Percentiles rank a stretch among this genome's conserved stretches.
Conservation (phyloP, 2,797 vertebrate genomes). For the Siniperca obscura region DNA sequence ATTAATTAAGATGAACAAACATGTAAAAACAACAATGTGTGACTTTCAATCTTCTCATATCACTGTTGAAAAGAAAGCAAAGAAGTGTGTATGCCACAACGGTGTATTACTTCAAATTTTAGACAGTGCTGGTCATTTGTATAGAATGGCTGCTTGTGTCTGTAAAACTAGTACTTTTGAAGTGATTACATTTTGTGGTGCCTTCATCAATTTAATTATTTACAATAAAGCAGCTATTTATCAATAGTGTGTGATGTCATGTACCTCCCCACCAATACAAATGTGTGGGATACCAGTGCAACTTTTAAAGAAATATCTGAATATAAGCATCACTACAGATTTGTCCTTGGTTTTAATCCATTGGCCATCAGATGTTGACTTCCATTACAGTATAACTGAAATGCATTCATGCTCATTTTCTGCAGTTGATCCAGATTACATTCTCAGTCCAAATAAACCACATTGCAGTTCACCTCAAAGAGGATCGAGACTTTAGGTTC, state of each 20-base stretch:
- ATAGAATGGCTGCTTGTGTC: not conserved
- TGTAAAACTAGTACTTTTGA: not conserved
- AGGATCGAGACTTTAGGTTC: not conserved
- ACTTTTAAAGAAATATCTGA: not conserved
- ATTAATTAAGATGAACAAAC: not conserved
- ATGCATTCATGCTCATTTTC: constrained; percentile 12
- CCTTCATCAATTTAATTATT: not conserved
- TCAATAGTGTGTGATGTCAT: not conserved
- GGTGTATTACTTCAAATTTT: not conserved
- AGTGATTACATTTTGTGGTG: not conserved
- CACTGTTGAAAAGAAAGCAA: not conserved
- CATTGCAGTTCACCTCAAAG: constrained; percentile 3
- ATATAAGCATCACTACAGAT: not conserved
- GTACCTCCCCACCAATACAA: not conserved
- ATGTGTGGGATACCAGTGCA: not conserved
- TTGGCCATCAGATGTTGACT: not conserved
- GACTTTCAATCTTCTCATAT: not conserved
- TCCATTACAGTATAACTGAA: constrained; percentile 2
- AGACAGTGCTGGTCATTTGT: not conserved
- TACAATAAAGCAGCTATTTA: not conserved
- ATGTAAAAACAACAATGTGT: not conserved
- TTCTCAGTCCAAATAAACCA: constrained; percentile 2
- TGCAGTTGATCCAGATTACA: not conserved
- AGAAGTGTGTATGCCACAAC: not conserved
- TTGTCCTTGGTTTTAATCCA: constrained; percentile 30